Evolutionary conservation across 2,113 vertebrate species (phyloP), one percentile per base, ranked within the genome.

Genomic region (Oryzias curvinotus): DNA sequence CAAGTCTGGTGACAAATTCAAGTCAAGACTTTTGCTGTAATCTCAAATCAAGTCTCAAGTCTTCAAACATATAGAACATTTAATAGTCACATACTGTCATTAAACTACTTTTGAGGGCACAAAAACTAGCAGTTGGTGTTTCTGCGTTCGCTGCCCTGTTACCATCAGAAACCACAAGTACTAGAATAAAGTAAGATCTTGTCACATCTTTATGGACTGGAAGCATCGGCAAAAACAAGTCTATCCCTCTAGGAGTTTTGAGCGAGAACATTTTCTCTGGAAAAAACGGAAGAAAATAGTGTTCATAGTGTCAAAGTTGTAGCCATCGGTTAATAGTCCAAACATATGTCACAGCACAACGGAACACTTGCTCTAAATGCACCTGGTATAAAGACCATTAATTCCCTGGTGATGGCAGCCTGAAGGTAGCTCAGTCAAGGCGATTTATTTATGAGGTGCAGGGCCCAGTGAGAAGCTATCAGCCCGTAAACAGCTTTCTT

Each of bases 361-460:
- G 48, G 43, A 62, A 46, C 43, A 76, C 61, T 70, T 53, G 60
- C 60, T 67, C 17, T 28, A 16, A 23, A 30, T 73, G 60, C 21
- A 55, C 54, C 68, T 46, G 57, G 8, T 71, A 55, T 42, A 44
- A 43, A 73, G 42, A 42, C 51, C 4, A 36, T 64, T 47, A 68
- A 72, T 60, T 65, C 73, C 62, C 75, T 25, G 21, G 51, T 65
- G 78, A 54, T 56, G 65, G 41, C 54, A 51, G 68, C 81, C 78
- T 56, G 44, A 15, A 79, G 72, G 72, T 59, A 67, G 26, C 65
- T 71, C 65, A 53, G 50, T 69, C 23, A 56, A 57, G 47, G 58
- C 51, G 43, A 75, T 74, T 76, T 61, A 76, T 84, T 71, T 43
- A 55, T 73, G 47, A 72, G 52, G 50, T 60, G 23, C 3, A 62